A percentile compares a stretch with the other conserved stretches of the same genome.
phyloP scores from a whole-genome alignment of 2,888 invertebrate genomes.

The Ochropacha duplaris region DNA sequence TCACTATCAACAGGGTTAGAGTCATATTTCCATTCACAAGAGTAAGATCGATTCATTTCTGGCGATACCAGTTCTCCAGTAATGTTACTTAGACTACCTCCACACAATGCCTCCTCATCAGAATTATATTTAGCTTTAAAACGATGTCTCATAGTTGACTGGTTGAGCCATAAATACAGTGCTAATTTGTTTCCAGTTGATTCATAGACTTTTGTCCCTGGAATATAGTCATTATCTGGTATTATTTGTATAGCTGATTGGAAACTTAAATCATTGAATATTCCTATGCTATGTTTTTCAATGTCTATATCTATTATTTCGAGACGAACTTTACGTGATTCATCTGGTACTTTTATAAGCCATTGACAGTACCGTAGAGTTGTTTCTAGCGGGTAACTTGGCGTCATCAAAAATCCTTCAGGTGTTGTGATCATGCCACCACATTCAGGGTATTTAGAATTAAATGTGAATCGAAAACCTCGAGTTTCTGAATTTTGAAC shows the following conservation, averaged over 20 bases:
- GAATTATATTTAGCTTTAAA: conserved; percentile 88
- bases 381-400: conserved; percentile 85
- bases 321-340: conserved; percentile 67
- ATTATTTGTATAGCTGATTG: conserved; percentile 61
- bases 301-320: conserved; percentile 79
- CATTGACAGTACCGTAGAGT: conserved; percentile 61
- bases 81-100: conserved; percentile 50
- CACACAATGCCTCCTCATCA: conserved; percentile 76
- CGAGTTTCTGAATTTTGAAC: conserved; percentile 53
- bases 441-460: conserved; percentile 83
- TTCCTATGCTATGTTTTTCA: conserved; percentile 45
- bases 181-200: conserved; percentile 86
- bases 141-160: conserved; percentile 80
- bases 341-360: conserved; percentile 59
- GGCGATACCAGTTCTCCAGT: conserved; percentile 56
- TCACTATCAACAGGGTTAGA: conserved; percentile 13
- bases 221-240: conserved; percentile 32
- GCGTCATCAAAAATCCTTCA: conserved; percentile 87
- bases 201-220: conserved; percentile 56
- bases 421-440: conserved; percentile 85
- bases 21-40: conserved; percentile 64
- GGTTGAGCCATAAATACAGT: conserved; percentile 83
- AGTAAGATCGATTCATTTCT: conserved; percentile 46
- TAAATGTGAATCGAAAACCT: conserved; percentile 85
- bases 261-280: conserved; percentile 82